Evolutionary conservation across 2,888 invertebrate genomes (phyloP), one percentile per base, ranked within the genome.

Genomic region (Glyphotaelius pellucidus): DNA sequence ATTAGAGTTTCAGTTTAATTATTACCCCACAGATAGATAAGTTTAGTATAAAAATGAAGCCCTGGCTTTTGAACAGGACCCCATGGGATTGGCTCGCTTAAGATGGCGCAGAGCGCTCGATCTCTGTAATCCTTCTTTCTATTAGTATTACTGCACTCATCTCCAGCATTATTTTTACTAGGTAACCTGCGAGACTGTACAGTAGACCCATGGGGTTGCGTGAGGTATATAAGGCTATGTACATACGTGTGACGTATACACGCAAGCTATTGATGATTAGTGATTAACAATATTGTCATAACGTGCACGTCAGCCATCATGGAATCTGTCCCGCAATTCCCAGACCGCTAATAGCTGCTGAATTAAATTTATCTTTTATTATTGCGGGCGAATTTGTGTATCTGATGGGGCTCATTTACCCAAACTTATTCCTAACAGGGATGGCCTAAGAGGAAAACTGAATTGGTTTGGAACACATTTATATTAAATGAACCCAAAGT

Each of bases 301-400:
- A 80, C 90, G 90, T 90, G 90, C 90, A 83, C 42, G 90, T 90
- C 52, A 42, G 47, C 80, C 81, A 90, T 90, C 90, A 90, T 83
- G 83, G 83, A 81, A 90, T 52, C 90, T 83, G 81, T 90, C 83
- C 90, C 80, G 42, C 83, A 83, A 32, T 89, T 47, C 83, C 89
- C 80, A 38, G 35, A 35, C 89, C 90, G n/a, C 47, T 90, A 90
- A 90, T 90, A 80, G 90, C 83, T 83, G 42, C 19, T 47, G 90
- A 90, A 90, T 90, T 38, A 90, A 80, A 83, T 90, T 90, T 90
- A 90, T 90, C 83, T 90, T 90, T 90, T 90, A 90, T 83, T 81
- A 90, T 90, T 90, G 38, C 83, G 25, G n/a, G 31, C 52, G 42
- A 90, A 80, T 31, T 90, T 89, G 67, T 90, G 31, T 83, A 90